Conservation (phyloP, 2,888 invertebrate species). For the Galerucella nymphaeae region DNA sequence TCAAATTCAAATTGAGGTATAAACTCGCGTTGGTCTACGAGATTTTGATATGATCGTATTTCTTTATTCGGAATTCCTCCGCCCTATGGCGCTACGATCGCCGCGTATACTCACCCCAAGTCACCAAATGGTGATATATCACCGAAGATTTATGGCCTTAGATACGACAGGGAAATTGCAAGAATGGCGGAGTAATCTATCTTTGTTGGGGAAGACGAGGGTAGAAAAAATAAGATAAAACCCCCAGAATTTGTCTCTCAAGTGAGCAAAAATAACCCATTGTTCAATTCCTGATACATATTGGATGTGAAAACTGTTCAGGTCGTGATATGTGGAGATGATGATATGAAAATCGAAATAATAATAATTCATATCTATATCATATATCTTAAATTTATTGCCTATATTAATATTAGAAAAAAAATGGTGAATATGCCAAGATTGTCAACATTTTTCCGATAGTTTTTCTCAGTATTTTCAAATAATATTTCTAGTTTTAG, state of each 20-base stretch:
- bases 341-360: conserved; percentile 12
- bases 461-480: too few relatives aligned
- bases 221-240: conserved; percentile 67
- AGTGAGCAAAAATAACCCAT: conserved; percentile 63
- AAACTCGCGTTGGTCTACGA: conserved; percentile 38
- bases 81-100: conserved; percentile 46
- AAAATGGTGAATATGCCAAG: too few relatives aligned
- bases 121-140: conserved; percentile 77
- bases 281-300: conserved; percentile 60
- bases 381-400: not conserved
- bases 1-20: conserved; percentile 39
- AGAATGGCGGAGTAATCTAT: conserved; percentile 93
- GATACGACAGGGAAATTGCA: conserved; percentile 94
- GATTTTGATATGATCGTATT: conserved; percentile 55
- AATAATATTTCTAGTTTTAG: too few relatives aligned
- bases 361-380: not conserved
- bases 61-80: conserved; percentile 56
- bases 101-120: conserved; percentile 52
- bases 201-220: conserved; percentile 75
- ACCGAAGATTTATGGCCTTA: conserved; percentile 87
- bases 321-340: conserved; percentile 37
- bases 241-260: conserved; percentile 65
- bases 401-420: not conserved
- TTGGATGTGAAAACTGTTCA: conserved; percentile 47
- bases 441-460: too few relatives aligned